phyloP scores from a whole-genome alignment of 2,797 vertebrate species.

The Clarias platycephalus region DNA sequence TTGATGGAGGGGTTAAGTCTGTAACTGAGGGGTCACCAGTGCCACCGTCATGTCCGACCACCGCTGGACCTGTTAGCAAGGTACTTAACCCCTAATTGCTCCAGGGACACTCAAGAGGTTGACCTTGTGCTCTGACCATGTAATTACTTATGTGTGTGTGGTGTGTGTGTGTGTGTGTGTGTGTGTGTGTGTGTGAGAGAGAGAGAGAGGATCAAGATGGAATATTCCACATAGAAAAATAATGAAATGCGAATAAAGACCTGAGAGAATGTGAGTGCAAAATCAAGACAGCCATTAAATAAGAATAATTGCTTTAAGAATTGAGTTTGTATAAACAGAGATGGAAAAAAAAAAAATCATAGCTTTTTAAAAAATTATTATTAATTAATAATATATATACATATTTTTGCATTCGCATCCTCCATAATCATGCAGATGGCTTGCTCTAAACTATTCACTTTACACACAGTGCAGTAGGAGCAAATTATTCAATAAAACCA shows the following conservation, averaged over 20 bases:
- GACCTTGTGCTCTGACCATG: slow-evolving; percentile 10
- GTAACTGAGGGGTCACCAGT: slow-evolving; percentile 2
- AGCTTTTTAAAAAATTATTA: too few relatives aligned
- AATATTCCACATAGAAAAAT: not conserved
- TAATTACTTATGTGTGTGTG: slow-evolving; percentile 1
- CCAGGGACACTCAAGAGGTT: not conserved
- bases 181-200: too few relatives aligned
- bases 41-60: slow-evolving; percentile 9
- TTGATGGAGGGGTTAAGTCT: not conserved
- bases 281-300: not conserved
- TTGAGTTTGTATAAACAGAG: too few relatives aligned
- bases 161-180: too few relatives aligned
- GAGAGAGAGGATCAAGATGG: not conserved
- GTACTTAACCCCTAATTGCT: slow-evolving; percentile 9
- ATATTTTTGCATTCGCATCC: too few relatives aligned
- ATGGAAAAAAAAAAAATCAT: too few relatives aligned
- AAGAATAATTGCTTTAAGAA: not conserved
- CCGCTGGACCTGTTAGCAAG: not conserved
- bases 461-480: too few relatives aligned
- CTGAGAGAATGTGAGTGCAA: not conserved
- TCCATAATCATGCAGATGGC: too few relatives aligned
- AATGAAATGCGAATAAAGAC: not conserved
- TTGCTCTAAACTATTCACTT: too few relatives aligned
- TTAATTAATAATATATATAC: too few relatives aligned
- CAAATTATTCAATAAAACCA: too few relatives aligned